A percentile compares a stretch with the other conserved stretches of the same genome.
These are phyloP conservation scores for Aricia agestis DNA, from an alignment of 1,140 invertebrate species.

Conservation along the genomic window DNA sequence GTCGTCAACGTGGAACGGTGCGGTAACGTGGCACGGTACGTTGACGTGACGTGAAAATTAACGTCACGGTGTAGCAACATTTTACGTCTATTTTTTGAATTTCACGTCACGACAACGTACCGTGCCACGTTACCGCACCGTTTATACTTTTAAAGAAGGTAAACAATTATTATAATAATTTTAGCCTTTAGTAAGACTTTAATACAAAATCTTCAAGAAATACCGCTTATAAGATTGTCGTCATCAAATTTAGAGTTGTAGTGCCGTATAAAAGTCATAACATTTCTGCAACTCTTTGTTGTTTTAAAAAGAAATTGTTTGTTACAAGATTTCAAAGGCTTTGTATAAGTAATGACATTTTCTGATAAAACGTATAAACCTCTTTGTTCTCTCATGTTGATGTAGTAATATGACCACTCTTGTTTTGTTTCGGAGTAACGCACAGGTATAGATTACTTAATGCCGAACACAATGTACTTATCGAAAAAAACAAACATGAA, in stretches of 20 bases:
- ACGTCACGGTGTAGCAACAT: too few species aligned
- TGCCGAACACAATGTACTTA: slow-evolving; percentile 23
- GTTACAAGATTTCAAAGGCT: slow-evolving; percentile 51
- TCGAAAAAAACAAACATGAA: slow-evolving; percentile 17
- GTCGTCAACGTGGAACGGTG: too few species aligned
- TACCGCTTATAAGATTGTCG: background rate
- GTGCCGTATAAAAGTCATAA: slow-evolving; percentile 51
- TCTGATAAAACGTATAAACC: slow-evolving; percentile 65
- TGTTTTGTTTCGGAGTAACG: slow-evolving; percentile 41
- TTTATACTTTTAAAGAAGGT: too few species aligned
- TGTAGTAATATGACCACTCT: slow-evolving; percentile 45
- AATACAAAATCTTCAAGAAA: too few species aligned
- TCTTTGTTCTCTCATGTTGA: slow-evolving; percentile 60
- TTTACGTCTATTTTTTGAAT: too few species aligned
- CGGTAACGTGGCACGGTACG: too few species aligned
- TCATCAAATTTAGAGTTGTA: background rate
- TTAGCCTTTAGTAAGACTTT: too few species aligned
- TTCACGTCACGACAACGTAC: too few species aligned
- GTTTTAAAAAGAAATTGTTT: slow-evolving; percentile 54
- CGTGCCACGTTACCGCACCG: too few species aligned
- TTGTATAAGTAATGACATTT: slow-evolving; percentile 55
- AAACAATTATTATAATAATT: too few species aligned
- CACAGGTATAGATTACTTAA: slow-evolving; percentile 32
- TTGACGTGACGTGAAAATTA: too few species aligned
- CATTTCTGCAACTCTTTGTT: slow-evolving; percentile 48